These are phyloP conservation scores for Tenthredo distinguenda DNA, from an alignment of 2,888 invertebrate species.

Conservation along the genomic window DNA sequence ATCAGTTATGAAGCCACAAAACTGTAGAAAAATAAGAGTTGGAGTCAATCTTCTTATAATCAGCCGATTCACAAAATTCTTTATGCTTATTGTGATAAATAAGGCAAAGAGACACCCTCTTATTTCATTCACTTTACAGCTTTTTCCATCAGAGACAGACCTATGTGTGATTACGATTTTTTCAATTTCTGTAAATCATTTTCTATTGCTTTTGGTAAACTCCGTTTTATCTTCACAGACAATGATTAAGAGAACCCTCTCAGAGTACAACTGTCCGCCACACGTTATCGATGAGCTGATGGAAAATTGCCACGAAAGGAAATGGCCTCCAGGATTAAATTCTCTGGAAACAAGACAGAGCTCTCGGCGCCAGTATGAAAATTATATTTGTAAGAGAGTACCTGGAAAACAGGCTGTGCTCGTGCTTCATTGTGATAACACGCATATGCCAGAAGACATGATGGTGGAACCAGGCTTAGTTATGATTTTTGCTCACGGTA, in stretches of 20 bases:
- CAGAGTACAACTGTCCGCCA: slow-evolving; percentile 96
- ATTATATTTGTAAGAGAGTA: slow-evolving; percentile 95
- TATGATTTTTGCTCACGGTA: slow-evolving; percentile 99
- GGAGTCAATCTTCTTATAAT: too few relatives aligned
- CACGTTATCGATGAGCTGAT: slow-evolving; percentile 96
- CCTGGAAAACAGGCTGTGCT: slow-evolving; percentile 98
- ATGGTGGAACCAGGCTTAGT: slow-evolving; percentile 97
- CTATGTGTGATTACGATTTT: slow-evolving; percentile 9
- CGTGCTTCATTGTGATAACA: slow-evolving; percentile 96
- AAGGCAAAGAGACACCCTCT: background rate
- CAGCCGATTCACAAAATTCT: background rate
- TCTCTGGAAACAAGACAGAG: slow-evolving; percentile 96
- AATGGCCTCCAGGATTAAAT: slow-evolving; percentile 96
- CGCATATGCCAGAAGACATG: slow-evolving; percentile 97
- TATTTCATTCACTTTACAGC: background rate
- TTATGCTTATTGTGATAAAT: background rate
- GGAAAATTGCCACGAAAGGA: slow-evolving; percentile 97
- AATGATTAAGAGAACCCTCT: slow-evolving; percentile 95
- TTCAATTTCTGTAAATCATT: background rate
- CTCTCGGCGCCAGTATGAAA: slow-evolving; percentile 95
- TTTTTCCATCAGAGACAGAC: background rate
- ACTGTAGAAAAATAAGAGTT: background rate
- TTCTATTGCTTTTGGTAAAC: background rate
- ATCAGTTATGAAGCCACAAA: background rate
- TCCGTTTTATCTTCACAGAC: slow-evolving; percentile 82